These are phyloP conservation scores for Polypterus senegalus DNA, from an alignment of 2,113 vertebrate genomes.

Conservation along the genomic window DNA sequence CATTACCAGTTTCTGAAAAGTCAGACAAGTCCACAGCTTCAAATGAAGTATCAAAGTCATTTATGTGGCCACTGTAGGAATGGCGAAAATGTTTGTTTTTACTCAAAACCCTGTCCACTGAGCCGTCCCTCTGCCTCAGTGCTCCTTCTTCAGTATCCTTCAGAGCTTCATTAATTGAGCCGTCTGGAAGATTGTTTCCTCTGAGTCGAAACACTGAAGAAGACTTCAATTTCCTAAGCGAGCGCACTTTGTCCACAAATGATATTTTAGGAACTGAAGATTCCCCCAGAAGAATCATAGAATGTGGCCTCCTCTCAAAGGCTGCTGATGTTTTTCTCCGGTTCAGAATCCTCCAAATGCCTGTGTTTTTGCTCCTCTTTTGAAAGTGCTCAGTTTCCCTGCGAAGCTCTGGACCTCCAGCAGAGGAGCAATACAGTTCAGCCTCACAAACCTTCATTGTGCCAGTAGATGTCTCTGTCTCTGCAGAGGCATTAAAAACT, in stretches of 20 bases:
- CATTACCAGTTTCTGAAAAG: slow-evolving; percentile 38
- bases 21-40: slow-evolving; percentile 58
- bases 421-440: slow-evolving; percentile 19
- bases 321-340: slow-evolving; percentile 50
- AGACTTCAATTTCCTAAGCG: slow-evolving; percentile 64
- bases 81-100: slow-evolving; percentile 59
- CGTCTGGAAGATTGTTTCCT: slow-evolving; percentile 41
- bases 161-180: slow-evolving; percentile 36
- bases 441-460: slow-evolving; percentile 41
- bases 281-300: slow-evolving; percentile 73
- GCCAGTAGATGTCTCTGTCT: slow-evolving; percentile 43
- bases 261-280: slow-evolving; percentile 61
- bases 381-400: slow-evolving; percentile 47
- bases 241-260: slow-evolving; percentile 70
- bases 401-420: slow-evolving; percentile 15
- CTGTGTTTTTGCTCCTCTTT: slow-evolving; percentile 47
- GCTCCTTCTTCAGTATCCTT: slow-evolving; percentile 38
- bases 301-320: slow-evolving; percentile 61
- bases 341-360: slow-evolving; percentile 76
- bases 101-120: slow-evolving; percentile 37
- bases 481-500: slow-evolving; percentile 53
- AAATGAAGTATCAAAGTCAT: slow-evolving; percentile 68
- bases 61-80: slow-evolving; percentile 66
- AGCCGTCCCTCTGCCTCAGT: slow-evolving; percentile 38
- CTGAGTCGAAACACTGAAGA: slow-evolving; percentile 40